Evolutionary conservation across 1,140 invertebrate genomes (phyloP).

Genomic region (Periplaneta americana): DNA sequence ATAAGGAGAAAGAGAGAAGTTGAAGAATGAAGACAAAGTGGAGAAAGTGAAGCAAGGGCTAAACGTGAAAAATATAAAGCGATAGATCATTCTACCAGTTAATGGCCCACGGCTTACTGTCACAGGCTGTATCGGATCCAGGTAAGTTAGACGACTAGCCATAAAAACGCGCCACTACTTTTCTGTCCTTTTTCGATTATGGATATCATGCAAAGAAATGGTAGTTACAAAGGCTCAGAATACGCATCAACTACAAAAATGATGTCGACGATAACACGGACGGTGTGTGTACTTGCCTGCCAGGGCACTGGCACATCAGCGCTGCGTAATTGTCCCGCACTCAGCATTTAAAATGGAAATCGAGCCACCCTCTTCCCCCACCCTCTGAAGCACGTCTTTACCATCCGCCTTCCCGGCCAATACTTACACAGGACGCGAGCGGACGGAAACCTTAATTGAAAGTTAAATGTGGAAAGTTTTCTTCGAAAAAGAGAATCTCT

Average conservation of each 20-base stretch:
- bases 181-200: too few relatives aligned
- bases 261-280: neutral
- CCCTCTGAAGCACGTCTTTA: neutral
- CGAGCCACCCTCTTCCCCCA: neutral
- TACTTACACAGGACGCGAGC: neutral
- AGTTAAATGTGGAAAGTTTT: neutral
- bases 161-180: too few relatives aligned
- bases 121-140: too few relatives aligned
- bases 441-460: neutral
- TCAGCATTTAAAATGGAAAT: neutral
- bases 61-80: too few relatives aligned
- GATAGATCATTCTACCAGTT: too few relatives aligned
- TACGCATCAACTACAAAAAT: too few relatives aligned
- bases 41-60: too few relatives aligned
- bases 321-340: neutral
- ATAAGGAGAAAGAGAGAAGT: too few relatives aligned
- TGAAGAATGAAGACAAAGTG: too few relatives aligned
- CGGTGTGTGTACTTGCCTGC: neutral
- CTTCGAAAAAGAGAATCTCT: neutral
- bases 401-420: neutral
- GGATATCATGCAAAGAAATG: neutral
- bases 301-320: neutral
- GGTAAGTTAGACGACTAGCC: too few relatives aligned
- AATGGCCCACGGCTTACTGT: too few relatives aligned
- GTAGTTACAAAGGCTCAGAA: neutral